Evolutionary conservation across 1,140 invertebrate species (phyloP), one percentile per base, ranked within the genome.

Genomic region (Batillaria attramentaria): DNA sequence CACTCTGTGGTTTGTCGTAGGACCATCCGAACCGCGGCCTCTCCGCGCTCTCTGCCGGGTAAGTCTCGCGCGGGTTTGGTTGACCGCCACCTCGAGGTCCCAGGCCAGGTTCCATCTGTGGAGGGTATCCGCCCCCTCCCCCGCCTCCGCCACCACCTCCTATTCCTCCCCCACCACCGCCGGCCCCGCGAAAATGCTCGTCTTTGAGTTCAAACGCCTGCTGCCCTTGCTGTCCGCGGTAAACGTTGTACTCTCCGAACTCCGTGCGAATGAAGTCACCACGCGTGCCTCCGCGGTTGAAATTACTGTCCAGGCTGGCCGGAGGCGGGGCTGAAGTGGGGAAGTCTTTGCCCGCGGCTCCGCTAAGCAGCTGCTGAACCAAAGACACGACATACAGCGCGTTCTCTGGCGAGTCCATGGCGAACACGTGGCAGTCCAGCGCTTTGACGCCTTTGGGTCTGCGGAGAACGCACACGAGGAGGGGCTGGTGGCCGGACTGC

Each of bases 351-450:
- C 77, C 24, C 5, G 43, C 28, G 33, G 16, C 69, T 35, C 33
- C 50, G 35, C 42, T 66, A 65, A 69, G 42, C 62, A 69, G 46
- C 69, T 72, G 72, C 6, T 18, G 65, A 16, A 86, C 72, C 18
- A 84, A 62, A 16, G 83, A 74, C 20, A 78, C 66, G 20, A 87
- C 83, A 39, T 86, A 66, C 4, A 83, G 43, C 54, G 84, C 85
- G 35, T 86, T 80, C 24, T 82, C 74, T n/a, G 80, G 77, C 13
- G 73, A 78, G 60, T 86, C 83, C 69, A 85, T 74, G 20, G 85
- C 78, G 78, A 88, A 88, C 24, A 83, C 80, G 75, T 88, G 87
- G 68, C 84, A 86, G 57, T 88, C 87, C 50, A 88, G 41, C 13
- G 85, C 83, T 54, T 84, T 84, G 10, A 87, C 83, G 5, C 87